Evolutionary conservation across 1,140 invertebrate genomes (phyloP).

Genomic region (Araneus ventricosus): DNA sequence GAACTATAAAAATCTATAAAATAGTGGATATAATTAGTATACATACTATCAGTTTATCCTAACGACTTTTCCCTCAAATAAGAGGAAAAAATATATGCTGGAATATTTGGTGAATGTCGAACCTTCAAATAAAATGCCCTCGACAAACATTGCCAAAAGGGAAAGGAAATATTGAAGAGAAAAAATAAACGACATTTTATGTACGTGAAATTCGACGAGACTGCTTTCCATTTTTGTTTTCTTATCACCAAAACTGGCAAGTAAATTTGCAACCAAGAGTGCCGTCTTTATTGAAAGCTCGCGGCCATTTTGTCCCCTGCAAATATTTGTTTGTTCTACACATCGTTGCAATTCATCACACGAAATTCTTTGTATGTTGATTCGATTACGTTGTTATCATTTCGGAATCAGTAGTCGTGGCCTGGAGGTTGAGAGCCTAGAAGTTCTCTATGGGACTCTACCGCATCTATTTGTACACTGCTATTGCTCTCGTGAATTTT

Average conservation of each 20-base stretch:
- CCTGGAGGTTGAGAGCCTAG: not conserved
- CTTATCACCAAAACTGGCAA: not conserved
- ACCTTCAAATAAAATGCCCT: not conserved
- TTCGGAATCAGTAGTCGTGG: not conserved
- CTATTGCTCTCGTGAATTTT: no score
- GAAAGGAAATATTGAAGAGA: not conserved
- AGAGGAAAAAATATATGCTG: not conserved
- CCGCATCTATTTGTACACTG: no score
- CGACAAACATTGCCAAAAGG: conserved; percentile 8
- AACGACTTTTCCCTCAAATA: no score
- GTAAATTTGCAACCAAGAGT: not conserved
- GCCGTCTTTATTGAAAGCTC: not conserved
- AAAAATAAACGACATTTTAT: not conserved
- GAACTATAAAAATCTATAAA: no score
- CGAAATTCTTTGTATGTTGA: not conserved
- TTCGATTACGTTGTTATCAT: conserved; percentile 5
- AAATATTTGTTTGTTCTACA: conserved; percentile 5
- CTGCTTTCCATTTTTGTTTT: not conserved
- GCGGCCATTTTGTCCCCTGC: not conserved
- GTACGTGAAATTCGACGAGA: not conserved
- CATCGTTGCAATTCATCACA: not conserved
- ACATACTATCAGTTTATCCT: no score
- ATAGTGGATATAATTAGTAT: no score
- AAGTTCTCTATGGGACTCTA: not conserved
- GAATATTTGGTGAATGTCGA: not conserved